Base-by-base conservation (phyloP, 1,140 invertebrate species). In the Drosophila mauritiana region DNA sequence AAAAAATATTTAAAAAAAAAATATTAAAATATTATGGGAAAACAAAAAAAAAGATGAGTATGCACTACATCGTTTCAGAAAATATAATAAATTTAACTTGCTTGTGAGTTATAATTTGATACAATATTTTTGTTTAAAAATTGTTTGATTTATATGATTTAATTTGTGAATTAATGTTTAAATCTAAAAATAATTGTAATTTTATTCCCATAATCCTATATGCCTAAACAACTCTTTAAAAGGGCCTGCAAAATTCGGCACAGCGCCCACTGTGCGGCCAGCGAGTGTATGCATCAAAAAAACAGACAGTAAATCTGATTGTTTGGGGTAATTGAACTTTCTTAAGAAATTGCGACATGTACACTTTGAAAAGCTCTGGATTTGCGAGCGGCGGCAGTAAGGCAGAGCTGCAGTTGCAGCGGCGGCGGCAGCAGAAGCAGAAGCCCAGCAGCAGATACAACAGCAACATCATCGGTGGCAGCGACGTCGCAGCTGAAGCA, bases 301-400 rank as follows among this genome's bases (percentile, higher is more conserved):
- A 91, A 91, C 90, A 90, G 90, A 91, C 90, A 91, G 90, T 91
- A 91, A 91, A 91, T 91, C 83, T 91, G 90, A 91, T 91, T 91
- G 90, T 91, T 91, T 91, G 90, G 84, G 90, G 90, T 91, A 91
- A 91, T 91, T 91, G 90, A 91, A 91, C 90, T 91, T 91, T 91
- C 90, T 91, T 91, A 91, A 91, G 90, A 91, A 91, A 91, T 91
- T 91, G 90, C 90, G 86, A 91, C 90, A 91, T 90, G 86, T 89
- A 91, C 90, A 91, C 83, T 91, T 91, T 91, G 81, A 91, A 91
- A 91, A 91, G 90, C 90, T 88, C 90, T 91, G 90, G 90, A 91
- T 91, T 91, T 90, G 78, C 90, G 83, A 90, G 85, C 89, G 83
- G 75, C 79, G 54, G 67, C 67, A 70, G 67, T 56, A 67, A 67